Percentiles rank a stretch among this genome's conserved stretches.
Conservation (phyloP, 2,797 vertebrate species). For the Eulemur rubriventer region DNA sequence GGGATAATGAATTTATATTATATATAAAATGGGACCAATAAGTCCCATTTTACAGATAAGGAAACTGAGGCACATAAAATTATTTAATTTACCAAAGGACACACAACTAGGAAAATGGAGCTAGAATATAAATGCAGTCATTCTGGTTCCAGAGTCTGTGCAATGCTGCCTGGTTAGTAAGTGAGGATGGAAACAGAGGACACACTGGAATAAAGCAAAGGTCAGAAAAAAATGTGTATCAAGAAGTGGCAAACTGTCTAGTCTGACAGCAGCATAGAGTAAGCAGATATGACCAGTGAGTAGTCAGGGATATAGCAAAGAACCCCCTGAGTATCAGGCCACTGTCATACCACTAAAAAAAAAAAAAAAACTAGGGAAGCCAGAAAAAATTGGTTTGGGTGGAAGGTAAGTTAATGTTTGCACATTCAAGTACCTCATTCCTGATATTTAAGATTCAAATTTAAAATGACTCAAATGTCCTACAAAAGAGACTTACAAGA, state of each 20-base stretch:
- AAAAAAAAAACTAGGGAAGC: not conserved
- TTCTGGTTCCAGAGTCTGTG: not conserved
- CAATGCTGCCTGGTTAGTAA: not conserved
- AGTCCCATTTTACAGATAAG: not conserved
- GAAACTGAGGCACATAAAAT: not conserved
- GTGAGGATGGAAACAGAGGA: not conserved
- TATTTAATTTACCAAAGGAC: not conserved
- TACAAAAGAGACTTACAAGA: not conserved
- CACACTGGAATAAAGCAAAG: not conserved
- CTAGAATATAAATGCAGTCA: not conserved
- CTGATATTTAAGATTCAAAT: not conserved
- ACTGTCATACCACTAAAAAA: not conserved
- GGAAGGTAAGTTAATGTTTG: not conserved
- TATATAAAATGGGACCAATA: too few species aligned
- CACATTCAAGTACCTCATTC: not conserved
- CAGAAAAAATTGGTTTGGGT: not conserved
- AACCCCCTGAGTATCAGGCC: not conserved
- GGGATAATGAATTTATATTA: not conserved
- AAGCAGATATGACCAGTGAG: not conserved
- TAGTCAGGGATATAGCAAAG: not conserved
- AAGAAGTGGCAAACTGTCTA: not conserved
- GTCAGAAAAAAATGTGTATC: not conserved
- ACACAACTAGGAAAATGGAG: not conserved
- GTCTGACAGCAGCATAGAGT: not conserved
- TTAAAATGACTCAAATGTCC: conserved; percentile 28